Base-by-base conservation (phyloP, 2,888 invertebrate species). In the Agrilus mali region DNA sequence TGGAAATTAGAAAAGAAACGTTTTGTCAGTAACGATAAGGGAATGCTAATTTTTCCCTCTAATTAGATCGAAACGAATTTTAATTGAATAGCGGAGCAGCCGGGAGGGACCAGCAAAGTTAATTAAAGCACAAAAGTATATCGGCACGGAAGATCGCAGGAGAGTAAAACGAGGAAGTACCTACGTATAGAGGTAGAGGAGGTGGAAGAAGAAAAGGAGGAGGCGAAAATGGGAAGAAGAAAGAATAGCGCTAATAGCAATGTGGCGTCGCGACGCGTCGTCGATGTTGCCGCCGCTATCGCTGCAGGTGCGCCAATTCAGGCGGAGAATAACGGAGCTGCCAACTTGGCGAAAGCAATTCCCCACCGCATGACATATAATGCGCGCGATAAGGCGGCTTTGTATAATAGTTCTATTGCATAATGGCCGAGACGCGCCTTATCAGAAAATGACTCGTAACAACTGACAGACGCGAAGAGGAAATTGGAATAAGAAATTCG, bases 401-500 rank as follows among this genome's bases (percentile, higher is more conserved):
- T 65, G 64, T 66, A 63, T 66, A 66, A 66, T 66, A 66, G 67
- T 66, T 67, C 67, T 67, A 67, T 66, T 67, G 66, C 67, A 67
- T 67, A 67, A 67, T 67, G 64, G 67, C 59, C 64, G 58, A 58
- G 61, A 62, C 63, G 64, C 60, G 61, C 71, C 76, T 77, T 77
- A 77, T 77, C 78, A 77, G 77, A 77, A 77, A 77, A 77, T 77
- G 77, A 77, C 73, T 77, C 77, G 75, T 77, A 77, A 77, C 75
- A 75, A 77, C 77, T 66, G 66, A 66, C 66, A 66, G 66, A 66
- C 66, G 66, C 66, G 65, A 66, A 66, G 64, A 61, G 66, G 78
- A 78, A 78, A 78, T 78, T 78, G 78, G 78, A 78, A 78, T 78
- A 78, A 78, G 78, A 78, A 78, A 78, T 78, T 78, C 77, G 74